A percentile compares a stretch with the other conserved stretches of the same genome.
Evolutionary conservation across 1,140 invertebrate genomes (phyloP).

Genomic region (Drosophila bipectinata): DNA sequence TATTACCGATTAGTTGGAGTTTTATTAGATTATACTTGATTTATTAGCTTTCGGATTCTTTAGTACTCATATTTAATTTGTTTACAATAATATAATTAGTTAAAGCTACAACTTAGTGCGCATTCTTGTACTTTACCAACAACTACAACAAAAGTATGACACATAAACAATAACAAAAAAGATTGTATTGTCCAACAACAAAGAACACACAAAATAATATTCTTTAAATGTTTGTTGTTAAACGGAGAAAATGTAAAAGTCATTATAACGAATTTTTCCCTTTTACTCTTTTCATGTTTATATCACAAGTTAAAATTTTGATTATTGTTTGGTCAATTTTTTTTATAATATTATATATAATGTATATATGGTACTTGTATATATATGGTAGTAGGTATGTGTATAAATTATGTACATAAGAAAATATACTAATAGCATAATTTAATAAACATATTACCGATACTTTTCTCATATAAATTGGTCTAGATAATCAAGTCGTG

Average conservation of each 20-base stretch:
- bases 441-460: constrained; percentile 56
- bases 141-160: constrained; percentile 67
- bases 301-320: constrained; percentile 84
- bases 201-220: constrained; percentile 33
- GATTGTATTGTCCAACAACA: constrained; percentile 34
- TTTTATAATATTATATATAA: constrained; percentile 57
- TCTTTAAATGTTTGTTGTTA: constrained; percentile 24
- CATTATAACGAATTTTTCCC: constrained; percentile 15
- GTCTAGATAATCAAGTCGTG: constrained; percentile 78
- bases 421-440: constrained; percentile 72
- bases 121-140: constrained; percentile 70
- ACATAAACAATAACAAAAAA: constrained; percentile 67
- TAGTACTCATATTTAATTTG: constrained; percentile 13
- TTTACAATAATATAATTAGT: constrained; percentile 55
- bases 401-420: constrained; percentile 71
- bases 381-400: constrained; percentile 35
- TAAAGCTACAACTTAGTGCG: constrained; percentile 80
- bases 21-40: constrained; percentile 13
- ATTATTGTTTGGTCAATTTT: constrained; percentile 83
- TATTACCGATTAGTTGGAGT: constrained; percentile 34
- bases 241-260: constrained; percentile 54
- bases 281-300: constrained; percentile 56
- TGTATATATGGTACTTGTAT: constrained; percentile 38
- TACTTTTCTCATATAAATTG: constrained; percentile 68
- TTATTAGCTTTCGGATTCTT: constrained; percentile 11